Evolutionary conservation across 1,140 invertebrate species (phyloP).

Genomic region (Leptinotarsa undecemlineata): DNA sequence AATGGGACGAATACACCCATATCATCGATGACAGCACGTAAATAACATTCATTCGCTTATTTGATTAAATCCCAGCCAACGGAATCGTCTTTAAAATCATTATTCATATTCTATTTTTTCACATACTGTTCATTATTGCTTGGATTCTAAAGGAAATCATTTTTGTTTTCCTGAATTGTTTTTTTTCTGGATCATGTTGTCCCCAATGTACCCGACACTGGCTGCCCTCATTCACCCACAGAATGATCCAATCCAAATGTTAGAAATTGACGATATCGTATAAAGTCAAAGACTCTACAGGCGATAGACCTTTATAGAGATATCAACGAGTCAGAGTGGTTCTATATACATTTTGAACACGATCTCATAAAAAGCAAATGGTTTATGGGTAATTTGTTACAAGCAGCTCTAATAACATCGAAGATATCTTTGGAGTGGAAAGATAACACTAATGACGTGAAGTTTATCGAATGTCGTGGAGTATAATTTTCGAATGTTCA

Average conservation of each 20-base stretch:
- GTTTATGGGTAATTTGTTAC: not conserved
- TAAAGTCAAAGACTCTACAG: not conserved
- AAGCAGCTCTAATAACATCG: not conserved
- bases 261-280: slow-evolving; percentile 6
- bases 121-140: too few species aligned
- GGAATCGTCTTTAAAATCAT: too few species aligned
- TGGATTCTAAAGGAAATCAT: not conserved
- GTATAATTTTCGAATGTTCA: not conserved
- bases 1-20: too few species aligned
- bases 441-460: not conserved
- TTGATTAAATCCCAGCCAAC: too few species aligned
- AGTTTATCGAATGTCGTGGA: not conserved
- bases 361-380: not conserved
- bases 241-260: not conserved
- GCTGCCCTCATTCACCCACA: not conserved
- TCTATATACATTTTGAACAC: not conserved
- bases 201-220: not conserved
- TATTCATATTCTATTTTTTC: too few species aligned
- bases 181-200: not conserved
- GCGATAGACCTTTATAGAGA: not conserved
- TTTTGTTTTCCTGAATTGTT: not conserved
- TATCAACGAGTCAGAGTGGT: not conserved
- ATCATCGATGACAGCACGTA: too few species aligned
- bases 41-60: too few species aligned
- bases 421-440: not conserved